Conservation (phyloP, 2,888 invertebrate species). For the Ennomos erosarius region DNA sequence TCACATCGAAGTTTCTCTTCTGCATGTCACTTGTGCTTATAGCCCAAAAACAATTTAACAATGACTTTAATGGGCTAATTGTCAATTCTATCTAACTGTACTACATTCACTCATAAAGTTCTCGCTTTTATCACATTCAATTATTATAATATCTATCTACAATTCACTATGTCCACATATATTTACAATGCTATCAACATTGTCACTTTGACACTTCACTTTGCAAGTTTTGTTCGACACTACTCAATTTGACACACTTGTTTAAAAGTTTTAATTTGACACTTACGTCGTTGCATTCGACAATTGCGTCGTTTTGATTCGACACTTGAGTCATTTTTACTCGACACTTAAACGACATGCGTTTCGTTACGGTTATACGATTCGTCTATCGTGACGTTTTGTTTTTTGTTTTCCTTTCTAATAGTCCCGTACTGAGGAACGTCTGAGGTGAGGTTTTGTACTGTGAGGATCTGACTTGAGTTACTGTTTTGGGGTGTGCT, state of each 20-base stretch:
- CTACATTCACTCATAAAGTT: conserved; percentile 52
- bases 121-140: conserved; percentile 73
- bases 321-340: conserved; percentile 35
- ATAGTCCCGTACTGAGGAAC: conserved; percentile 84
- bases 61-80: conserved; percentile 43
- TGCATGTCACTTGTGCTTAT: conserved; percentile 8
- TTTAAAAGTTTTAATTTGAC: neutral
- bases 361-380: conserved; percentile 77
- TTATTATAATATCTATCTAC: conserved; percentile 77
- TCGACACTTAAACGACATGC: conserved; percentile 65
- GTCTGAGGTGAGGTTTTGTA: conserved; percentile 82
- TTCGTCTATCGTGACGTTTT: conserved; percentile 81
- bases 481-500: conserved; percentile 74
- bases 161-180: conserved; percentile 66
- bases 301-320: conserved; percentile 35
- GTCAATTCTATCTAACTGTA: conserved; percentile 53
- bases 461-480: conserved; percentile 85
- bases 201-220: conserved; percentile 33
- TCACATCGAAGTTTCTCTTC: conserved; percentile 12
- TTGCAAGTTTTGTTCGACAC: conserved; percentile 16
- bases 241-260: conserved; percentile 18
- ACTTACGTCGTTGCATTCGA: conserved; percentile 29
- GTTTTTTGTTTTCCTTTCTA: conserved; percentile 78
- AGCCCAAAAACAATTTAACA: conserved; percentile 38
- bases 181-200: conserved; percentile 59